These are phyloP conservation scores for Zelostemma sp. DNA, from an alignment of 1,140 invertebrate genomes.

Conservation along the genomic window DNA sequence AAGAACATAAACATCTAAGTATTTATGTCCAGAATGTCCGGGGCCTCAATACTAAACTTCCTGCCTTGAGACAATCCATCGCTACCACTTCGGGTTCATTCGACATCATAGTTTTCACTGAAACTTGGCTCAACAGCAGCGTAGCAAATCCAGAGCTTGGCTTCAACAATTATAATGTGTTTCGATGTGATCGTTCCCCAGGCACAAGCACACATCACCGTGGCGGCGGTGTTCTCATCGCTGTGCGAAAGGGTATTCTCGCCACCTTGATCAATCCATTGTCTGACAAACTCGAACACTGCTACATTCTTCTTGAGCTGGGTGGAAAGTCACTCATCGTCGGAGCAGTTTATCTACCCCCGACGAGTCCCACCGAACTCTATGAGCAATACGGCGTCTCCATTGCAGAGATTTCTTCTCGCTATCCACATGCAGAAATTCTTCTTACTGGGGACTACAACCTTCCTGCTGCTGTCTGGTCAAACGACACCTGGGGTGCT, in stretches of 20 bases:
- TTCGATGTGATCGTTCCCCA: not conserved
- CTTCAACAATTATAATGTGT: not conserved
- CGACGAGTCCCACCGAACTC: not conserved
- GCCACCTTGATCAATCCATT: not conserved
- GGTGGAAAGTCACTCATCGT: not conserved
- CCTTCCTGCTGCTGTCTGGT: not conserved
- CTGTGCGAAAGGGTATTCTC: not conserved
- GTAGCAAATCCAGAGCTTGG: no score
- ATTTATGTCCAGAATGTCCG: not conserved
- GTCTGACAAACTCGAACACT: not conserved
- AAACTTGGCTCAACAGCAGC: no score
- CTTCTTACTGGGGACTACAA: conserved; percentile 2
- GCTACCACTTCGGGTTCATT: no score
- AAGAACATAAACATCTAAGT: no score
- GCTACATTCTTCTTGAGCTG: not conserved
- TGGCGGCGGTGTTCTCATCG: not conserved
- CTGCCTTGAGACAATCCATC: not conserved
- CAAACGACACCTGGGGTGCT: not conserved
- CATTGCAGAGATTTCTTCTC: not conserved
- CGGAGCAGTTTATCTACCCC: not conserved
- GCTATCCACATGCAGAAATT: not conserved
- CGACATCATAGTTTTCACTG: no score
- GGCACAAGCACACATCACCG: not conserved
- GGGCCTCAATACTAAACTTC: not conserved
- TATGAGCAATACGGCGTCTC: not conserved